Base-by-base conservation (phyloP, 2,797 vertebrate species). In the Antennarius maculatus region DNA sequence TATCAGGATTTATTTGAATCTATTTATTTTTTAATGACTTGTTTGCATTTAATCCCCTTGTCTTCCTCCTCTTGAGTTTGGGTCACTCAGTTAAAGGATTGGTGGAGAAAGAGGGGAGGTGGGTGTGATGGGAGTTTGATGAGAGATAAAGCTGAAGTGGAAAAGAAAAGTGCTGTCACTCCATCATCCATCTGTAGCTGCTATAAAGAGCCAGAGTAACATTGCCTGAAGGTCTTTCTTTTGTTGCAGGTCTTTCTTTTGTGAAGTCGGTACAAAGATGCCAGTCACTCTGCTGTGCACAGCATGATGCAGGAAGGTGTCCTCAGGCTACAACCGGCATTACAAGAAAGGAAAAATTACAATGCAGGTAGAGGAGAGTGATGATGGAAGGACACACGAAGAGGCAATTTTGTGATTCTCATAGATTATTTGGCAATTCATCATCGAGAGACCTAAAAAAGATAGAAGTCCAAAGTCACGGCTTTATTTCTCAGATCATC, bases 221-320 rank as follows among this genome's bases (percentile, higher is more conserved):
- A 29, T 31, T 12, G 79, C 84, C 84, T 85, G 70, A 69, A 75
- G 85, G 82, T 82, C 71, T 62, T 58, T 49, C 80, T 79, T 80
- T 89, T 86, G 75, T 89, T 54, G 69, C 75, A 75, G 83, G 82
- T 82, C 71, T 62, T 61, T 52, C 80, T 79, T 82, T 89, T 87
- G 75, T 89, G 54, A 43, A 28, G 45, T 55, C 37, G 59, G 54
- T 61, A 82, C 77, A 88, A 84, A 79, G 80, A 80, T 65, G 71
- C 76, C 71, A 65, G 67, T 83, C 81, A 68, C 56, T 78, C 66
- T 29, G 27, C 74, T 65, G 73, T 3, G 23, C 58, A 45, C 54
- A 50, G 74, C 53, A 52, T 42, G 69, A 74, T 61, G 71, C 69
- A 7, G 58, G 43, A 65, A 58, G 47, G 11, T 49, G 61, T 71